Base-by-base conservation (phyloP, 2,797 vertebrate genomes). In the Muscicapa comitata region DNA sequence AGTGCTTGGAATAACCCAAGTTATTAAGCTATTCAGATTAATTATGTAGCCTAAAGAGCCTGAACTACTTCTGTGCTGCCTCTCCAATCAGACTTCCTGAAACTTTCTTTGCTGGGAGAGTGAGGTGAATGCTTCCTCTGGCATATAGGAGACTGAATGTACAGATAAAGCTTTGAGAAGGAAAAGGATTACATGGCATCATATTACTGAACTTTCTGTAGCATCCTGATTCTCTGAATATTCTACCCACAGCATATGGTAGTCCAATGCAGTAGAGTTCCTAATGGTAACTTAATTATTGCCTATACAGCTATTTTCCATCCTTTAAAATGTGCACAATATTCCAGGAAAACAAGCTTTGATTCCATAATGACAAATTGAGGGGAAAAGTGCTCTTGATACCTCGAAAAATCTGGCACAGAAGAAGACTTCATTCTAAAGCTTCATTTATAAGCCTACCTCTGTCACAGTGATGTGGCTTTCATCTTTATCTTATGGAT, bases 401-500 rank as follows among this genome's bases (percentile, higher is more conserved):
- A 93, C 91, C 92, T 94, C 58, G 23, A 74, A 77, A 84, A 92
- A 82, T 72, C 74, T 90, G 77, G 74, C 76, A 79, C 63, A 67
- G 86, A 88, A 86, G 81, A 92, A 81, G 54, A 93, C 53, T 86
- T 91, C 79, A 79, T 92, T 79, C 45, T 91, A 78, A 92, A 95
- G 91, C 76, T 94, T 93, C 84, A 10, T 87, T 87, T 92, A 54
- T 95, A 83, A 96, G 89, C 96, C 96, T 95, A 94, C 96, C 96
- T 97, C 96, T 95, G 94, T 94, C 94, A 76, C 75, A 53, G 55
- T 58, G 70, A 86, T 81, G 86, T 83, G 81, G 79, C 94, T 95
- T 96, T 88, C 95, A 89, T 47, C 87, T 88, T 82, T 55, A 82
- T 54, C 74, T 86, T 66, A 86, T 0, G 29, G 71, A 88, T 42